Evolutionary conservation across 2,888 invertebrate species (phyloP).

Genomic region (Ommatoiulus sabulosus): DNA sequence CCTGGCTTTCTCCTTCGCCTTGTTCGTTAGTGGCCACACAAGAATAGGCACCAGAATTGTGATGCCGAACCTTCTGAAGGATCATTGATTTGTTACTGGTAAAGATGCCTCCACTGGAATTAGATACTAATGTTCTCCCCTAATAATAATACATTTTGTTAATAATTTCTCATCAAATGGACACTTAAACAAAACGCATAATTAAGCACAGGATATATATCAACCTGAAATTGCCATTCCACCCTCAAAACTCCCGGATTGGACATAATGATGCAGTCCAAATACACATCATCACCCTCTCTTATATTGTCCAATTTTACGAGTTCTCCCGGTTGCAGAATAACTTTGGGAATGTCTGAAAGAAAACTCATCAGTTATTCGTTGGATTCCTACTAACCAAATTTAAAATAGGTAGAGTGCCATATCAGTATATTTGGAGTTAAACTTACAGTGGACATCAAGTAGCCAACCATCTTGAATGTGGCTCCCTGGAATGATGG

Average conservation of each 20-base stretch:
- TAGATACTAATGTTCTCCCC: constrained; percentile 42
- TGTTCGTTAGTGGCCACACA: constrained; percentile 63
- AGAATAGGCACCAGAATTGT: constrained; percentile 62
- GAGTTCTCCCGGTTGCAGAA: constrained; percentile 51
- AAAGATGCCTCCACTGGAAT: constrained; percentile 61
- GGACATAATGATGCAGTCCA: constrained; percentile 59
- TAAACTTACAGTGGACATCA: constrained; percentile 64
- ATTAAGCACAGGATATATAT: not conserved
- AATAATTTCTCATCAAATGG: not conserved
- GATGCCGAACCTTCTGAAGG: constrained; percentile 62
- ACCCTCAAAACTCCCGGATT: constrained; percentile 58
- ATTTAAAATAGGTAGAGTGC: no score
- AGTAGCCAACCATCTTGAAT: constrained; percentile 63
- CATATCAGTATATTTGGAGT: no score
- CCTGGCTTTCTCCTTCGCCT: constrained; percentile 63
- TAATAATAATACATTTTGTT: not conserved
- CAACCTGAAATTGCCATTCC: constrained; percentile 60
- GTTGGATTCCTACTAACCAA: no score
- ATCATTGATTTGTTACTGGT: constrained; percentile 63
- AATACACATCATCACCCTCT: constrained; percentile 82
- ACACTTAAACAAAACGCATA: not conserved
- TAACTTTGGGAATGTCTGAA: constrained; percentile 51
- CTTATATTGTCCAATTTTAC: constrained; percentile 58
- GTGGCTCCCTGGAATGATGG: constrained; percentile 62
- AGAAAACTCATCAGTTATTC: constrained; percentile 53